Base-by-base conservation (phyloP, 2,113 vertebrate species). In the Siphamia tubifer region DNA sequence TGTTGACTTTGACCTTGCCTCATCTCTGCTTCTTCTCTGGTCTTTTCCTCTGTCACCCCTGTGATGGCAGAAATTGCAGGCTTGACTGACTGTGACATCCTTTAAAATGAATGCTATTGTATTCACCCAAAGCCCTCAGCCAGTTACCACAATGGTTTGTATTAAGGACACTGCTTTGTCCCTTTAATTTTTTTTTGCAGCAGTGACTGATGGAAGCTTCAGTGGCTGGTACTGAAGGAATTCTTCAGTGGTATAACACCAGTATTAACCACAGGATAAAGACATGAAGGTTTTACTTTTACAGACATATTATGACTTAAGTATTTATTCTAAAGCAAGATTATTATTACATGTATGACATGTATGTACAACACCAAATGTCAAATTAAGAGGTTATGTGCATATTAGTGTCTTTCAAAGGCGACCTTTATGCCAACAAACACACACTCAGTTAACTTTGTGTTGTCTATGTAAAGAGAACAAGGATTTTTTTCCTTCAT, bases 61-160 rank as follows among this genome's bases (percentile, higher is more conserved):
- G 52, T 49, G 24, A 65, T 38, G 48, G 51, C 35, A 45, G 38
- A 80, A 54, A 68, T 57, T 53, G 53, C 64, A 61, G 61, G 49
- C 77, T 66, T 28, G 39, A 69, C 67, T 74, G 70, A 67, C 55
- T 76, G 53, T 86, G 85, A 78, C 73, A 74, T 69, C 43, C 47
- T 64, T 35, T 76, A 68, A 56, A 85, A 76, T 77, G 57, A 60
- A 72, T 58, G 76, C 31, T 40, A 57, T 53, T 74, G 49, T 60
- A 34, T 30, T 20, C 16, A 9, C 45, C 53, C 21, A 52, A 40
- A 72, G 68, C 42, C 20, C 17, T 62, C 34, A 28, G 40, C 19
- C 53, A 48, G 60, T 44, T 42, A 49, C 55, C 40, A 58, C 38
- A 34, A 7, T 23, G 10, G 38, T 23, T 28, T 38, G 34, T 12